A percentile compares a stretch with the other conserved stretches of the same genome.
These are phyloP conservation scores for Engystomops pustulosus DNA, from an alignment of 2,113 vertebrate species.

Conservation along the genomic window DNA sequence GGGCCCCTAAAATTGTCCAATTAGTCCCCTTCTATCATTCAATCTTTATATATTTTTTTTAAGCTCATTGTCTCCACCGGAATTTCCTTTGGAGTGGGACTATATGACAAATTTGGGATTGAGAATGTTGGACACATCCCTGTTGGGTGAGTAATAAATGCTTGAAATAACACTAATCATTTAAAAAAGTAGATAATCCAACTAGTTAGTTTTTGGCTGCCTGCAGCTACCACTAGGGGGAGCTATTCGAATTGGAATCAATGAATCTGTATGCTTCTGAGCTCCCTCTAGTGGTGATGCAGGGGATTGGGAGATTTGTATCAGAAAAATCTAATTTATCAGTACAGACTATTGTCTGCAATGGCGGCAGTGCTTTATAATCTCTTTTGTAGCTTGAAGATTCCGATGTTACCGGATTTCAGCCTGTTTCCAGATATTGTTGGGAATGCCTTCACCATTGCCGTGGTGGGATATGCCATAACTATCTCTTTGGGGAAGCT, in stretches of 20 bases:
- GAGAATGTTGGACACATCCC: conserved; percentile 86
- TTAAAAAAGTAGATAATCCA: too few species aligned
- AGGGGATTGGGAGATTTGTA: background rate
- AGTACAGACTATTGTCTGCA: too few species aligned
- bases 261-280: background rate
- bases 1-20: too few species aligned
- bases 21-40: background rate
- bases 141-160: conserved; percentile 76
- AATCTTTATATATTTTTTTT: conserved; percentile 5
- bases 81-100: conserved; percentile 76
- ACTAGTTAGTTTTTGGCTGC: background rate
- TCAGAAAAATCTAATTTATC: background rate
- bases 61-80: conserved; percentile 85
- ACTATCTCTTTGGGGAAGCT: conserved; percentile 92
- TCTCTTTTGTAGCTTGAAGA: conserved; percentile 74
- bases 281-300: background rate
- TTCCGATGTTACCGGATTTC: conserved; percentile 72
- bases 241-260: background rate
- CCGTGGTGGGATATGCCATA: conserved; percentile 91
- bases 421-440: conserved; percentile 76
- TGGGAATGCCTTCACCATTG: conserved; percentile 89
- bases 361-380: too few species aligned
- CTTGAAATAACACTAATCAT: background rate
- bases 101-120: conserved; percentile 72
- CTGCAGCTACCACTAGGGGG: background rate